Conservation (phyloP, 2,797 vertebrate genomes). For the Erpetoichthys calabaricus region DNA sequence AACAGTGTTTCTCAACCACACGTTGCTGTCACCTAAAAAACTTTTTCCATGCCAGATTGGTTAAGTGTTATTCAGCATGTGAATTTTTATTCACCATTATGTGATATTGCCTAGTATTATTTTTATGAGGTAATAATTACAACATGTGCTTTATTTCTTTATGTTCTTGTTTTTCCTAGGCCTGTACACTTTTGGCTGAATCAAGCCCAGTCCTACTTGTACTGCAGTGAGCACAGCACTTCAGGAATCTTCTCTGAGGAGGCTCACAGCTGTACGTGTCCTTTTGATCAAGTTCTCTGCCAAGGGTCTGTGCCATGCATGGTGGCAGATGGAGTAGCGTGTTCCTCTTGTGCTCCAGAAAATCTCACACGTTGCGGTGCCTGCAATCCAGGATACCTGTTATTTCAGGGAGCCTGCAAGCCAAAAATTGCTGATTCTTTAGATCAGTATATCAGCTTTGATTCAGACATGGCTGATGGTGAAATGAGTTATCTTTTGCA, state of each 20-base stretch:
- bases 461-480: conserved; percentile 81
- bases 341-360: conserved; percentile 70
- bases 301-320: conserved; percentile 76
- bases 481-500: conserved; percentile 84
- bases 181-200: conserved; percentile 69
- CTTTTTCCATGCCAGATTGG: no score
- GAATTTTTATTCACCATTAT: no score
- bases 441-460: conserved; percentile 84
- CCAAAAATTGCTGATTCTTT: conserved; percentile 77
- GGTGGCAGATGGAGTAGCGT: conserved; percentile 64
- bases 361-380: conserved; percentile 77
- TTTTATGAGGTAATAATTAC: no score
- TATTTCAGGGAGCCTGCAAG: conserved; percentile 70
- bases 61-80: no score
- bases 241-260: conserved; percentile 80
- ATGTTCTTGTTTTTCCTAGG: conserved; percentile 34
- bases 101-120: no score
- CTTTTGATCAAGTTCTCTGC: conserved; percentile 65
- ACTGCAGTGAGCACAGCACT: conserved; percentile 74
- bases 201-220: conserved; percentile 72
- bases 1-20: no score
- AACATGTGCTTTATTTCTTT: conserved; percentile 2
- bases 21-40: no score
- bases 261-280: conserved; percentile 74
- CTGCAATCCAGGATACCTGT: conserved; percentile 76